Base-by-base conservation (phyloP, 1,140 invertebrate species). In the Limonius californicus region DNA sequence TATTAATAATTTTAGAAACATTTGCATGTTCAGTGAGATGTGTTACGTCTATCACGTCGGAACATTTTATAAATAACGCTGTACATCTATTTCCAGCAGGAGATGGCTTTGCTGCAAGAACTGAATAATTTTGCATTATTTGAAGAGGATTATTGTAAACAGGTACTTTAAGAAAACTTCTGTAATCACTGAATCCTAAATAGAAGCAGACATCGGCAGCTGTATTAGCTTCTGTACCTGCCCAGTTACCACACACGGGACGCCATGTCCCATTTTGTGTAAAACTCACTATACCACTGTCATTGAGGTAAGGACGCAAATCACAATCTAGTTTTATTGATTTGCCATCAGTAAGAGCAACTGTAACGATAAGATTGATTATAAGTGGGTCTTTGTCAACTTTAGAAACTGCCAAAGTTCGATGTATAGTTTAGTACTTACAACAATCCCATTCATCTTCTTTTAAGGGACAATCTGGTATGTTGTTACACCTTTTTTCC, bases 401-500 rank as follows among this genome's bases (percentile, higher is more conserved):
- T 4, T n/a, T 15, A 32, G 27, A 32, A 32, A 32, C 27, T 32
- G 27, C 11, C 11, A 4, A 32, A 32, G 27, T 32, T 32, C 11
- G 4, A 32, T n/a, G n/a, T n/a, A n/a, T n/a, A n/a, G n/a, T n/a
- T n/a, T n/a, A n/a, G n/a, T n/a, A 50, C 85, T 81, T 74, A 89
- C 87, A 81, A 71, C 87, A 89, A 70, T 86, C 80, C n/a, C 76
- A 66, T 80, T 92, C 90, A 72, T 92, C 90, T 73, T 90, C 89
- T 14, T 79, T 79, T 55, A 84, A 80, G 1, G 71, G 68, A 71
- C 89, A 91, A 70, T 91, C 86, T 16, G 73, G 64, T n/a, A 67
- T 68, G 15, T 63, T 65, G 69, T 92, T 82, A 72, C 90, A 92
- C 11, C 82, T 81, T 63, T 84, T 79, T 8, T 73, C 70, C 11